phyloP scores from a whole-genome alignment of 2,888 invertebrate genomes.

The Mamestra brassicae region DNA sequence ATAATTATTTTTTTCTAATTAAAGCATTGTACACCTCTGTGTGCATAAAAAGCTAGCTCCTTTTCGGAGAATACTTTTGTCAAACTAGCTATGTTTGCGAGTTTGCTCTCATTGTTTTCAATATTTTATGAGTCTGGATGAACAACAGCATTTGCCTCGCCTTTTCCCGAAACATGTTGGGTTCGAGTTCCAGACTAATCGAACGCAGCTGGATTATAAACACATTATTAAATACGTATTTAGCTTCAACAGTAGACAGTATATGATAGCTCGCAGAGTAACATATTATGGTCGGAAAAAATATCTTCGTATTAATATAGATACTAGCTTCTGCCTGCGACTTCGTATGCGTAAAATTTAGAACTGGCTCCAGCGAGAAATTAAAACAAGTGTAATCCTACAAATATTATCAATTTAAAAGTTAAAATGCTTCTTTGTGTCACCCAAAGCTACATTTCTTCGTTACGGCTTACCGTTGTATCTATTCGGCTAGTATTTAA shows the following conservation, averaged over 20 bases:
- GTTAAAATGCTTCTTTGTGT: too few species aligned
- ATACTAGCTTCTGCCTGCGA: too few species aligned
- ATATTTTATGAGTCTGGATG: background rate
- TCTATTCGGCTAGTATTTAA: too few species aligned
- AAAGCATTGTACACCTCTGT: slow-evolving; percentile 7
- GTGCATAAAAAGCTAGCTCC: background rate
- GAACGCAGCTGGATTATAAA: background rate
- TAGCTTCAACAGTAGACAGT: background rate
- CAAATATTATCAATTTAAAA: too few species aligned
- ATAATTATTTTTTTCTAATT: slow-evolving; percentile 1
- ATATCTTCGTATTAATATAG: too few species aligned
- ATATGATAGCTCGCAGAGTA: background rate
- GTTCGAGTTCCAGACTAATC: background rate
- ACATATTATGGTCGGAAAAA: too few species aligned
- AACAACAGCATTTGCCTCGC: background rate
- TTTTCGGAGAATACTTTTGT: background rate
- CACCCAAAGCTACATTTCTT: too few species aligned
- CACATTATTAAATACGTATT: background rate
- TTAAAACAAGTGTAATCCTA: too few species aligned
- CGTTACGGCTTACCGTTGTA: too few species aligned
- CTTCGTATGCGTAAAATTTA: too few species aligned
- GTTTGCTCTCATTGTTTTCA: background rate
- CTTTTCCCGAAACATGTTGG: background rate
- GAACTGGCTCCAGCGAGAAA: too few species aligned
- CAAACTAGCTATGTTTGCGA: background rate